Percentiles rank a stretch among this genome's conserved stretches.
phyloP scores from a whole-genome alignment of 2,113 vertebrate species.

The Larimichthys crocea region DNA sequence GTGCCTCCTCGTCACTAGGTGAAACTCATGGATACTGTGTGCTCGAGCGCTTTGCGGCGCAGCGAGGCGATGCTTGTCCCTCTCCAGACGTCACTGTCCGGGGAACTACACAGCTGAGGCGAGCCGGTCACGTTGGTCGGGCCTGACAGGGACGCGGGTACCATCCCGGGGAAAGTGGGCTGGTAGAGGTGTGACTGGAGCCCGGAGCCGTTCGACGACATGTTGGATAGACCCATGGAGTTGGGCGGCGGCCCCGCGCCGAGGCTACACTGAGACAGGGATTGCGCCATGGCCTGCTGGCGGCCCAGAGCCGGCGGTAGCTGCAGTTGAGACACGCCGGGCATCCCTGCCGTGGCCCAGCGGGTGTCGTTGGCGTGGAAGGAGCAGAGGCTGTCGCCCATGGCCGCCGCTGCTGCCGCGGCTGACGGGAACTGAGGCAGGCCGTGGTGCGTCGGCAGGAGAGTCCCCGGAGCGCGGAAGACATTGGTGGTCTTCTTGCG shows the following conservation, averaged over 20 bases:
- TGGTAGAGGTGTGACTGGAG: conserved; percentile 98
- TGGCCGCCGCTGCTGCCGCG: conserved; percentile 89
- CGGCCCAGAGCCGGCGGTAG: conserved; percentile 91
- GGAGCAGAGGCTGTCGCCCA: conserved; percentile 96
- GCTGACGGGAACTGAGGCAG: conserved; percentile 89
- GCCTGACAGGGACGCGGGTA: conserved; percentile 90
- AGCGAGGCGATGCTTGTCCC: conserved; percentile 98
- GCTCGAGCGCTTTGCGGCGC: conserved; percentile 98
- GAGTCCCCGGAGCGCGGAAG: conserved; percentile 92
- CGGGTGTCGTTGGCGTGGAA: conserved; percentile 97
- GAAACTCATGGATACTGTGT: conserved; percentile 99
- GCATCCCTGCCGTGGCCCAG: conserved; percentile 94
- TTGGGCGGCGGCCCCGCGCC: conserved; percentile 91
- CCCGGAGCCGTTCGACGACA: conserved; percentile 93
- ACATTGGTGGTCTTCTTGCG: conserved; percentile 99
- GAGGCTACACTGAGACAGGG: conserved; percentile 95
- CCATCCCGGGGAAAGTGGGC: conserved; percentile 95
- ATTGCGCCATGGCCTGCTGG: conserved; percentile 95
- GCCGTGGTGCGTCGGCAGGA: conserved; percentile 92
- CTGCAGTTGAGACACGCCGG: conserved; percentile 92
- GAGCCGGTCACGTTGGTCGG: conserved; percentile 93
- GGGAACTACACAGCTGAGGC: conserved; percentile 95
- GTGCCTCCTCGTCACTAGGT: conserved; percentile 81
- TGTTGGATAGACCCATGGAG: conserved; percentile 95
- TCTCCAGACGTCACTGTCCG: conserved; percentile 98